Percentiles rank a stretch among this genome's conserved stretches.
Conservation (phyloP, 2,113 vertebrate genomes). For the Noturus placidus region DNA sequence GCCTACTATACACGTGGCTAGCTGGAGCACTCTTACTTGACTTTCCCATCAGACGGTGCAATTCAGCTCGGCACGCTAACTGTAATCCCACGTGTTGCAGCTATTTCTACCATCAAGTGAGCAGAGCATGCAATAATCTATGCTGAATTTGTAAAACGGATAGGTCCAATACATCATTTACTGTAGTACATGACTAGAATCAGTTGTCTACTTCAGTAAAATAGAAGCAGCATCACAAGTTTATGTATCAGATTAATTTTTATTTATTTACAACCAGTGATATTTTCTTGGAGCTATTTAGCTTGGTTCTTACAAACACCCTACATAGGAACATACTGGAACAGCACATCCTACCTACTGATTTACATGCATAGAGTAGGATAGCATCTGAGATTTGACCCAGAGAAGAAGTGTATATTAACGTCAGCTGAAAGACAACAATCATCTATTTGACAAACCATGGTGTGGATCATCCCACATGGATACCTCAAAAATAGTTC, state of each 20-base stretch:
- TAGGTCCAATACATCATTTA: not conserved
- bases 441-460: not conserved
- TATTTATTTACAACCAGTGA: not conserved
- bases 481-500: not conserved
- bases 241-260: not conserved
- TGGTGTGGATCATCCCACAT: not conserved
- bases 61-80: not conserved
- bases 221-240: not conserved
- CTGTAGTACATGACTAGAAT: not conserved
- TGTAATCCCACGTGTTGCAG: not conserved
- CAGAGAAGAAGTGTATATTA: not conserved
- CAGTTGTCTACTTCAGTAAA: too few relatives aligned
- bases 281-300: not conserved
- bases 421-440: not conserved
- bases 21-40: not conserved
- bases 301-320: not conserved
- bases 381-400: not conserved
- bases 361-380: not conserved
- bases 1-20: slow-evolving; percentile 5
- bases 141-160: not conserved
- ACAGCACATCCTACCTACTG: not conserved
- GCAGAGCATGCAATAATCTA: not conserved
- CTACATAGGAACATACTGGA: not conserved
- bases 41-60: not conserved
- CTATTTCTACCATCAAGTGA: not conserved